Evolutionary conservation across 2,113 vertebrate genomes (phyloP).

Genomic region (Sapayoa aenigma): DNA sequence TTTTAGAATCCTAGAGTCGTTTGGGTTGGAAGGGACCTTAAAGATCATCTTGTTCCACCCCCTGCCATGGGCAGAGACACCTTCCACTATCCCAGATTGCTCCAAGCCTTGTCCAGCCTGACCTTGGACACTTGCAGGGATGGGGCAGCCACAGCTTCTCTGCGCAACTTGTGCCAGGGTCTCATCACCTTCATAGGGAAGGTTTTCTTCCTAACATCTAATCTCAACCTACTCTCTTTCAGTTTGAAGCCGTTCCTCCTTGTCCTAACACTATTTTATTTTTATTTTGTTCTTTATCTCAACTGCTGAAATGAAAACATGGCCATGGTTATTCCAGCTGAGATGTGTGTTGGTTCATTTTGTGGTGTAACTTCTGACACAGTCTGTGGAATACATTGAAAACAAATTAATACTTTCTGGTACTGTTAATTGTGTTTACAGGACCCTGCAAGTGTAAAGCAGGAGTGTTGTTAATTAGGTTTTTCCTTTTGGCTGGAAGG

Average conservation of each 20-base stretch:
- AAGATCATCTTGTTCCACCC: not conserved
- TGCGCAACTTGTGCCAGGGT: not conserved
- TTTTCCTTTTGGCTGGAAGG: not conserved
- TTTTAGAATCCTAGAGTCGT: not conserved
- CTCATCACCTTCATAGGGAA: not conserved
- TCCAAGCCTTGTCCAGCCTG: fast-evolving
- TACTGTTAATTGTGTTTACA: not conserved
- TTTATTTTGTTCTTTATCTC: not conserved
- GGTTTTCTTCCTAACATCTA: not conserved
- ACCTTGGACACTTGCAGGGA: not conserved
- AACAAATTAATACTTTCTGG: not conserved
- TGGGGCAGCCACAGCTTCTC: not conserved
- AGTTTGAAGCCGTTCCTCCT: not conserved
- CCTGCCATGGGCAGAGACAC: not conserved
- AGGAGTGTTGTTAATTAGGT: not conserved
- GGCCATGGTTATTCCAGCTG: not conserved
- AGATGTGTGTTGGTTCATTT: not conserved
- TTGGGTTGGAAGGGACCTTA: not conserved
- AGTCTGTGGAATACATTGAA: not conserved
- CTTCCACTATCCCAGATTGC: fast-evolving
- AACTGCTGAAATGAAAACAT: not conserved
- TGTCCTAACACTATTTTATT: not conserved
- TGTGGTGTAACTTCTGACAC: not conserved
- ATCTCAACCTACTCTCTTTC: not conserved
- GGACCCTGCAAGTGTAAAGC: not conserved